Conservation (phyloP, 1,140 invertebrate species). For the Solenopsis invicta region DNA sequence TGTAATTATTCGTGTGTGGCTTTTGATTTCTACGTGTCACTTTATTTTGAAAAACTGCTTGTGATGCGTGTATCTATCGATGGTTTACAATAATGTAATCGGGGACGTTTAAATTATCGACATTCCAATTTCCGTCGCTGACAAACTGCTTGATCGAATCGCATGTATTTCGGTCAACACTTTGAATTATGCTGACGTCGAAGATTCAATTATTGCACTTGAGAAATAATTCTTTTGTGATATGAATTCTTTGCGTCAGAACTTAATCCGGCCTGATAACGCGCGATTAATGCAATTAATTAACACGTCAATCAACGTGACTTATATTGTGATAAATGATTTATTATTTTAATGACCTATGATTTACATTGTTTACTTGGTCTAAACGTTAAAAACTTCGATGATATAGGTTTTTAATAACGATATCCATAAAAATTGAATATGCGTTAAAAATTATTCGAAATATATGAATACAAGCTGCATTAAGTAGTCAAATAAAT, state of each 20-base stretch:
- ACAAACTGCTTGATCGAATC: conserved; percentile 19
- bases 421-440: neutral
- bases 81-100: conserved; percentile 24
- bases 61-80: conserved; percentile 2
- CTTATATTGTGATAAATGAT: neutral
- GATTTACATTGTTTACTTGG: neutral
- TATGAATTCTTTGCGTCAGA: conserved; percentile 11
- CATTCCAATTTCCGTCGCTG: conserved; percentile 46
- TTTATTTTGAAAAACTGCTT: conserved; percentile 14
- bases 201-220: neutral
- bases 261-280: conserved; percentile 39
- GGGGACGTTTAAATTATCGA: conserved; percentile 47
- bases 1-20: neutral
- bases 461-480: neutral
- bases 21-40: neutral
- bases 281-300: neutral
- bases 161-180: conserved; percentile 4
- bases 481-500: neutral
- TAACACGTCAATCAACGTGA: conserved; percentile 20
- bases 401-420: neutral
- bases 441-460: neutral
- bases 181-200: conserved; percentile 14
- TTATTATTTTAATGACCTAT: neutral
- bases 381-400: neutral
- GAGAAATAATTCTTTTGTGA: conserved; percentile 10